A percentile compares a stretch with the other conserved stretches of the same genome.
Conservation (phyloP, 2,888 invertebrate species). For the Phyto melanocephala region DNA sequence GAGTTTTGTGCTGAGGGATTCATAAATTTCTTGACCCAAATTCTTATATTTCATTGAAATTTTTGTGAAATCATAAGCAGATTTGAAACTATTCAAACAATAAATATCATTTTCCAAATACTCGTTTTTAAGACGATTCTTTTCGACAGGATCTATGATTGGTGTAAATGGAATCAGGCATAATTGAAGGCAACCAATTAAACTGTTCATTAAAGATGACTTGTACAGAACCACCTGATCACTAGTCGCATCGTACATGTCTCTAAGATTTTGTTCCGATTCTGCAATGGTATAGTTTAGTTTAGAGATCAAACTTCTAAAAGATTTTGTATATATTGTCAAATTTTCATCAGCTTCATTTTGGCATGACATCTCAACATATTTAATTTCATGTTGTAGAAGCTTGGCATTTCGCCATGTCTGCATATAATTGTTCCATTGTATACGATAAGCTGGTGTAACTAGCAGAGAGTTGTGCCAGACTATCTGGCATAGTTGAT, state of each 20-base stretch:
- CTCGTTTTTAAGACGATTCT: conserved; percentile 85
- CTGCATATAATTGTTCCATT: conserved; percentile 62
- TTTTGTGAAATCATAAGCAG: conserved; percentile 80
- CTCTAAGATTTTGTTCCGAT: background rate
- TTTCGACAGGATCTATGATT: conserved; percentile 90
- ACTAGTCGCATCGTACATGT: conserved; percentile 46
- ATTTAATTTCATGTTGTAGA: conserved; percentile 72
- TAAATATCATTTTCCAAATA: conserved; percentile 85
- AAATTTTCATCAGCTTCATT: conserved; percentile 66
- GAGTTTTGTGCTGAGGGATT: conserved; percentile 67
- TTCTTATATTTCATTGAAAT: conserved; percentile 76
- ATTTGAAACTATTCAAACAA: conserved; percentile 81
- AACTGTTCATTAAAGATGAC: conserved; percentile 69
- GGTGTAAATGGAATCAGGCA: conserved; percentile 83
- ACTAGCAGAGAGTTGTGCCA: conserved; percentile 80
- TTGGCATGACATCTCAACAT: conserved; percentile 67
- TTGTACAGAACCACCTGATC: conserved; percentile 65
- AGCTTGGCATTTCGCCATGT: conserved; percentile 68
- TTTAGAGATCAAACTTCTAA: conserved; percentile 67
- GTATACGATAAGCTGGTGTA: conserved; percentile 60
- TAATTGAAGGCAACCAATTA: conserved; percentile 81
- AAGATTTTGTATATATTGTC: conserved; percentile 69
- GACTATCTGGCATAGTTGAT: conserved; percentile 79
- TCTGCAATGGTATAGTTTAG: conserved; percentile 49
- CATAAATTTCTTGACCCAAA: conserved; percentile 73